Base-by-base conservation (phyloP, 2,113 vertebrate species). In the Synodontis membranacea region DNA sequence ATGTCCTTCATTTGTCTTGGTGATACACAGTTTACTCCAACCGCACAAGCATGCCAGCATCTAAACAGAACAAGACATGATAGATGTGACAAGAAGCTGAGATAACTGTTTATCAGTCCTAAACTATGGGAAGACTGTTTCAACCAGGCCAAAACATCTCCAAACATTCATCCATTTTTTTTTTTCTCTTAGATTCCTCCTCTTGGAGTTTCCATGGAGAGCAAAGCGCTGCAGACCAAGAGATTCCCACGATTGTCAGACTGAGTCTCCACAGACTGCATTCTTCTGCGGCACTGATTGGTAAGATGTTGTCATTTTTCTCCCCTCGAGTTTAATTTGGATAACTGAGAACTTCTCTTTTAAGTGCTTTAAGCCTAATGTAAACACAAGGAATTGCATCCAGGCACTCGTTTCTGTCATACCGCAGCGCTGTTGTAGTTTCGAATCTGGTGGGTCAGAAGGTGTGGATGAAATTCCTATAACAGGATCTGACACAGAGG, bases 31-130 rank as follows among this genome's bases (percentile, higher is more conserved):
- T 92, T 93, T 91, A 85, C 88, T 92, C 93, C 93, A 93, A 92
- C 83, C 89, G 91, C 84, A 83, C 89, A 91, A 90, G 83, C 78
- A 87, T 79, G 91, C 90, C 92, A 82, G 90, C 90, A 91, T 94
- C 92, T 94, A 94, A 94, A 94, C 93, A 95, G 90, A 91, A 64
- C 89, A 90, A 91, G 92, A 92, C 93, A 92, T 94, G 93, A 94
- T 91, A 93, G 93, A 95, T 94, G 93, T 92, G 91, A 90, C 93
- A 90, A 91, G 92, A 88, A 89, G 91, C 80, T 88, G 91, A 93
- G 92, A 94, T 93, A 94, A 93, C 93, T 92, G 92, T 92, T 94
- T 93, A 92, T 93, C 84, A 66, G 92, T 91, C 89, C 89, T 86
- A 92, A 88, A 85, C 92, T 91, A 89, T 90, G 91, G 92, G 92